Conservation (phyloP, 2,797 vertebrate genomes). For the Enteromius anoplus region DNA sequence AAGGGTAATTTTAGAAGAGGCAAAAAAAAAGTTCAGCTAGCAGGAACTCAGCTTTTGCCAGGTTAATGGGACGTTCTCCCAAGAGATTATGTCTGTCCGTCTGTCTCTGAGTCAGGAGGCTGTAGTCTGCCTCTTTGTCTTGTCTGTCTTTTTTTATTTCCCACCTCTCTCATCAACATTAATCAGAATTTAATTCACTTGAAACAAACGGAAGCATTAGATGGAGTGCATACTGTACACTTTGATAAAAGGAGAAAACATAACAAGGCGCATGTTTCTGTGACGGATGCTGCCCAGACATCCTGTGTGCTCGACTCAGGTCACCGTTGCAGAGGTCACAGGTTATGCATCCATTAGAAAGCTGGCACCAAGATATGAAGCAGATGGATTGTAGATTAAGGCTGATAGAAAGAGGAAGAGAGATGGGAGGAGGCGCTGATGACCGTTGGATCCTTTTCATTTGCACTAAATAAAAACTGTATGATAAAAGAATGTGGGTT, state of each 20-base stretch:
- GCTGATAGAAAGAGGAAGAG: slow-evolving; percentile 9
- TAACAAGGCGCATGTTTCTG: background rate
- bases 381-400: slow-evolving; percentile 42
- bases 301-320: slow-evolving; percentile 56
- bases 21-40: slow-evolving; percentile 38
- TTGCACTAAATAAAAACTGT: slow-evolving; percentile 1
- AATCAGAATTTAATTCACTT: background rate
- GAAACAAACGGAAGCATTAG: background rate
- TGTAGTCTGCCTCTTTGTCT: slow-evolving; percentile 53
- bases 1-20: slow-evolving; percentile 70
- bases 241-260: slow-evolving; percentile 16
- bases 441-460: background rate
- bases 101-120: slow-evolving; percentile 50
- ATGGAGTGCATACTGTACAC: background rate
- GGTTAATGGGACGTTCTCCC: slow-evolving; percentile 55
- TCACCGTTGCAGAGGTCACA: slow-evolving; percentile 31
- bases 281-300: slow-evolving; percentile 55
- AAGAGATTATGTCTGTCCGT: slow-evolving; percentile 60
- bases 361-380: slow-evolving; percentile 47
- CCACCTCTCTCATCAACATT: background rate
- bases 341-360: slow-evolving; percentile 48
- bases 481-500: background rate
- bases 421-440: background rate
- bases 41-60: slow-evolving; percentile 57
- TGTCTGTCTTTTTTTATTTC: slow-evolving; percentile 16